phyloP scores from a whole-genome alignment of 2,113 vertebrate species.

The Anguilla japonica region DNA sequence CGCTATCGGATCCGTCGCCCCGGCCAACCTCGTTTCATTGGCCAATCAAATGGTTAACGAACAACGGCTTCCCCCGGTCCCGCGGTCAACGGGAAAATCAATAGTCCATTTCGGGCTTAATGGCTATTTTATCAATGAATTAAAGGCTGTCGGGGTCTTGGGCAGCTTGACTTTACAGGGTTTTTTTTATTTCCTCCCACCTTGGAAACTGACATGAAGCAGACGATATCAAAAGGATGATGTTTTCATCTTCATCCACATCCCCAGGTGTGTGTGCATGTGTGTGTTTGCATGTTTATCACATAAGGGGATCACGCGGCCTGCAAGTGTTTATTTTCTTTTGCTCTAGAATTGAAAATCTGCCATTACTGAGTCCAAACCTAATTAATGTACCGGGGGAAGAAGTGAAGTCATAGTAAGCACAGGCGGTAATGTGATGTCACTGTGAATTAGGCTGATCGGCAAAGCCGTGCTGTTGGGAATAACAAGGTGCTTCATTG shows the following conservation, averaged over 20 bases:
- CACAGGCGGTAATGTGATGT: slow-evolving; percentile 67
- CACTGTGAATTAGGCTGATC: slow-evolving; percentile 66
- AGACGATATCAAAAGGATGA: neutral
- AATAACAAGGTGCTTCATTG: slow-evolving; percentile 38
- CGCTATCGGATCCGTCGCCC: neutral
- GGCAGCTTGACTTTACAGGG: neutral
- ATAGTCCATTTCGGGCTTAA: slow-evolving; percentile 51
- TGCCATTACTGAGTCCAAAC: slow-evolving; percentile 53
- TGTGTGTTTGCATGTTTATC: neutral
- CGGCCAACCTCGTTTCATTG: slow-evolving; percentile 13
- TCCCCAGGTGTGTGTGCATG: slow-evolving; percentile 16
- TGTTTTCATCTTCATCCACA: slow-evolving; percentile 10
- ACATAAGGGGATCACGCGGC: slow-evolving; percentile 3
- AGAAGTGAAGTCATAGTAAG: slow-evolving; percentile 51
- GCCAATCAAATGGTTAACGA: slow-evolving; percentile 35
- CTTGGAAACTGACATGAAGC: neutral
- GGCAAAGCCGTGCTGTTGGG: slow-evolving; percentile 8
- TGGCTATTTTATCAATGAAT: slow-evolving; percentile 52
- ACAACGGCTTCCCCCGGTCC: slow-evolving; percentile 34
- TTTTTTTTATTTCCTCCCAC: neutral
- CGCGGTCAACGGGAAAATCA: slow-evolving; percentile 47
- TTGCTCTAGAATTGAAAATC: slow-evolving; percentile 43
- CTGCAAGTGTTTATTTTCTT: slow-evolving; percentile 55
- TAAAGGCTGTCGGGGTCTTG: slow-evolving; percentile 30
- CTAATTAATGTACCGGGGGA: slow-evolving; percentile 62